These are phyloP conservation scores for Philonicus albiceps DNA, from an alignment of 2,888 invertebrate species.

Conservation along the genomic window DNA sequence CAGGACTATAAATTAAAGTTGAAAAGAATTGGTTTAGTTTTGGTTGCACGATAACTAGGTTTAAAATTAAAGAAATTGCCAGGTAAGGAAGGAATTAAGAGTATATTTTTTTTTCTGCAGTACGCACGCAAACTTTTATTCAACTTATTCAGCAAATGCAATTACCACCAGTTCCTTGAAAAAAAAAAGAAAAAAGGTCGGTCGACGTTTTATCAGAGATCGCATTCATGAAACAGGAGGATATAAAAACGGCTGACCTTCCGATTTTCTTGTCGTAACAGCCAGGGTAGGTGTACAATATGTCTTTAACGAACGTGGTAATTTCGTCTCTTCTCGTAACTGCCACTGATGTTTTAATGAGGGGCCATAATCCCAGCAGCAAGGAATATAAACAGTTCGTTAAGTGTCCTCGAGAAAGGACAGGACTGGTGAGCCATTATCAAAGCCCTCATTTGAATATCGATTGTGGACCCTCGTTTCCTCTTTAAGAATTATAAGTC, in stretches of 20 bases:
- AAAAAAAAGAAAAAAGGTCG: no score
- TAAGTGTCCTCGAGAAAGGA: background rate
- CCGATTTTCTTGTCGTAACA: background rate
- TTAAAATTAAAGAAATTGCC: background rate
- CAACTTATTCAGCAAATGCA: background rate
- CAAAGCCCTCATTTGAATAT: conserved; percentile 24
- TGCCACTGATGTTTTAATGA: background rate
- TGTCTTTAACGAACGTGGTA: background rate
- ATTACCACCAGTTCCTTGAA: background rate
- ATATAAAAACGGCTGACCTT: background rate
- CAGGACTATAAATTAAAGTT: background rate
- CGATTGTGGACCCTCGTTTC: conserved; percentile 1
- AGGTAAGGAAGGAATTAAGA: background rate
- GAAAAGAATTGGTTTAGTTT: background rate
- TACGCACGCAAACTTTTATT: background rate
- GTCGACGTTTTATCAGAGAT: background rate
- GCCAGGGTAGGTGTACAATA: background rate
- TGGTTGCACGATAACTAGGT: background rate
- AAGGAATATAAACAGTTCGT: background rate
- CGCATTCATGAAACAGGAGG: background rate
- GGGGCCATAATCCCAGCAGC: background rate
- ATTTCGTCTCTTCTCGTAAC: background rate
- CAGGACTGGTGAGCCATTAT: background rate
- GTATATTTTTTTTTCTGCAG: background rate
- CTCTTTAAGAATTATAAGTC: background rate